Evolutionary conservation across 1,140 invertebrate species (phyloP), one percentile per base, ranked within the genome.

Genomic region (Armadillidium nasatum): DNA sequence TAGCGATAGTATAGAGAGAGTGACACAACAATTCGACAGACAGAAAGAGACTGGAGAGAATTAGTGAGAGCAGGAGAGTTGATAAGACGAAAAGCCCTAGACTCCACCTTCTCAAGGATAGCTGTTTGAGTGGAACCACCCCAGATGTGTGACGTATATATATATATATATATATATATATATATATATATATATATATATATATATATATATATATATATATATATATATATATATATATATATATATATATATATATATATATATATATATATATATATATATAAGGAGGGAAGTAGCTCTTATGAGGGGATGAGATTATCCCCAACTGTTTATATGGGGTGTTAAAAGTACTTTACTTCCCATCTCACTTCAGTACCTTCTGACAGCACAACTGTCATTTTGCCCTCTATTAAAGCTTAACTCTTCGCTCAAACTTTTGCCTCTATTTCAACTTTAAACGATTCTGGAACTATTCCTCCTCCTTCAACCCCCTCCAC

Each of bases 121-220:
- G n/a, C n/a, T n/a, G n/a, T n/a, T n/a, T n/a, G n/a, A n/a, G n/a
- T n/a, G n/a, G n/a, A n/a, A n/a, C n/a, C n/a, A n/a, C n/a, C n/a
- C n/a, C n/a, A n/a, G 43, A 23, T 15, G 10, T 45, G 0, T 45
- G 0, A 73, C 2, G 22, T n/a, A 70, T 70, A 0, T 70, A 70
- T 19, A 70, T 70, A 70, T 19, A 70, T 70, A 70, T 69, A 70
- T 19, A 70, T 70, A 19, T 33, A 70, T 69, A 69, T 21, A 69
- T 69, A 69, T 69, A 10, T 69, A 69, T 69, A 69, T 69, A 69
- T 69, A 69, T 21, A 69, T 21, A 21, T 70, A 21, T 23, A 21
- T 21, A 21, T 23, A 21, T 70, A 21, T 23, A 21, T 70, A 7
- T 23, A 21, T 70, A 70, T 70, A 70, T 23, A 70, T 70, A 70